Percentiles rank a stretch among this genome's conserved stretches.
Evolutionary conservation across 2,797 vertebrate species (phyloP).

Genomic region (Hydrolagus colliei): DNA sequence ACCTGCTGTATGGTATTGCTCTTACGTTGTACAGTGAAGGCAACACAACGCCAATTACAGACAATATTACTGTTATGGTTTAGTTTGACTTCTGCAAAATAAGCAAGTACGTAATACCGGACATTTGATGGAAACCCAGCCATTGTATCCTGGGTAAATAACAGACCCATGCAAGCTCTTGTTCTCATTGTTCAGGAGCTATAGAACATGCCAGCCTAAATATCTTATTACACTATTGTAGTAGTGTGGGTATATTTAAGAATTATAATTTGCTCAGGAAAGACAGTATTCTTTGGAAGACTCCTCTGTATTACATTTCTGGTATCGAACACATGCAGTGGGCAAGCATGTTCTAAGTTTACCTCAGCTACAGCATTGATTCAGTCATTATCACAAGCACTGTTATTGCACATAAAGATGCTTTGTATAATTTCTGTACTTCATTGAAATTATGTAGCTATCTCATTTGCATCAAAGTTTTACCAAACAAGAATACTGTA

Average conservation of each 20-base stretch:
- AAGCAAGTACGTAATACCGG: slow-evolving; percentile 3
- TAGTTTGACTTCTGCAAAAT: neutral
- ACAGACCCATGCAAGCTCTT: neutral
- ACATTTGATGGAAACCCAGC: slow-evolving; percentile 18
- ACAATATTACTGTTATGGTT: neutral
- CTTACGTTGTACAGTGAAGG: neutral
- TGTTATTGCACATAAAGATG: slow-evolving; percentile 20
- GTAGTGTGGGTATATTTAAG: slow-evolving; percentile 14
- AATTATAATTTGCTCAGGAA: slow-evolving; percentile 13
- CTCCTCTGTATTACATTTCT: slow-evolving; percentile 28
- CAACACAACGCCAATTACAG: slow-evolving; percentile 9
- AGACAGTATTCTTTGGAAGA: neutral
- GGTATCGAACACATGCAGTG: slow-evolving; percentile 14
- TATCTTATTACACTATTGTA: neutral
- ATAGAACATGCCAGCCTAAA: neutral
- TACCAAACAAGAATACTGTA: neutral
- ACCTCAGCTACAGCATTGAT: slow-evolving; percentile 11
- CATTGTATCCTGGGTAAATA: neutral
- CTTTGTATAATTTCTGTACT: slow-evolving; percentile 13
- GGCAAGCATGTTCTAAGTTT: slow-evolving; percentile 14
- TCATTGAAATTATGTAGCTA: slow-evolving; percentile 9
- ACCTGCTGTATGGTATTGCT: slow-evolving; percentile 13
- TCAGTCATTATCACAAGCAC: neutral
- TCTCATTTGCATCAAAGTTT: neutral
- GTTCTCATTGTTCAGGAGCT: neutral